Conservation (phyloP, 2,888 invertebrate genomes). For the Orthosia gracilis region DNA sequence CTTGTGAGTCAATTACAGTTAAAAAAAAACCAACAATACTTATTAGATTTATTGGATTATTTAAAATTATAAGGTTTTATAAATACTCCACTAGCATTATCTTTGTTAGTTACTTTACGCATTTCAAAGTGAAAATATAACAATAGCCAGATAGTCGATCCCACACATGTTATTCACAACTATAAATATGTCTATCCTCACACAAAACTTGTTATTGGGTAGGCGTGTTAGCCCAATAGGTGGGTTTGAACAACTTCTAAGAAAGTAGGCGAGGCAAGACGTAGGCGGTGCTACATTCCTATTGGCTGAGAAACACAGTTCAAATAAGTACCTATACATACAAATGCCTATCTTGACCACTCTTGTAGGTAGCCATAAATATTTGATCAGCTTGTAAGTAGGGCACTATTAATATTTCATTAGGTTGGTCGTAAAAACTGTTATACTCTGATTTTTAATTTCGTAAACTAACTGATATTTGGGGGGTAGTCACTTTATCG, state of each 20-base stretch:
- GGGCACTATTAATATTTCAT: slow-evolving; percentile 16
- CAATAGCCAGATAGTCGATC: no score
- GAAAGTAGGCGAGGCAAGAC: slow-evolving; percentile 85
- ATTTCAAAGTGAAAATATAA: neutral
- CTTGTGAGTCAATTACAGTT: neutral
- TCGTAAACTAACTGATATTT: no score
- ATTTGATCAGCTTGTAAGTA: slow-evolving; percentile 26
- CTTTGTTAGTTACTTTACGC: neutral
- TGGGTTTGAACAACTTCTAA: slow-evolving; percentile 77
- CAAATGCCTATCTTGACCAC: slow-evolving; percentile 9
- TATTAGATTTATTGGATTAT: neutral
- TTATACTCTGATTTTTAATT: no score
- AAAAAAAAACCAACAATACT: neutral
- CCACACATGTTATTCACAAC: neutral
- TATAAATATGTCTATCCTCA: slow-evolving; percentile 48
- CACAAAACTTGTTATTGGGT: slow-evolving; percentile 55
- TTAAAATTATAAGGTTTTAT: neutral
- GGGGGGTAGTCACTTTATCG: no score
- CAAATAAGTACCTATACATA: slow-evolving; percentile 14
- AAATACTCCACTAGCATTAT: neutral
- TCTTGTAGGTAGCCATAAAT: slow-evolving; percentile 20
- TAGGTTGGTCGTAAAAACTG: neutral
- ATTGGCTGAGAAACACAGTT: slow-evolving; percentile 73
- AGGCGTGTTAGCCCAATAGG: slow-evolving; percentile 70
- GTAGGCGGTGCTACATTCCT: slow-evolving; percentile 67